phyloP scores from a whole-genome alignment of 2,797 vertebrate genomes.

The Heliangelus exortis region DNA sequence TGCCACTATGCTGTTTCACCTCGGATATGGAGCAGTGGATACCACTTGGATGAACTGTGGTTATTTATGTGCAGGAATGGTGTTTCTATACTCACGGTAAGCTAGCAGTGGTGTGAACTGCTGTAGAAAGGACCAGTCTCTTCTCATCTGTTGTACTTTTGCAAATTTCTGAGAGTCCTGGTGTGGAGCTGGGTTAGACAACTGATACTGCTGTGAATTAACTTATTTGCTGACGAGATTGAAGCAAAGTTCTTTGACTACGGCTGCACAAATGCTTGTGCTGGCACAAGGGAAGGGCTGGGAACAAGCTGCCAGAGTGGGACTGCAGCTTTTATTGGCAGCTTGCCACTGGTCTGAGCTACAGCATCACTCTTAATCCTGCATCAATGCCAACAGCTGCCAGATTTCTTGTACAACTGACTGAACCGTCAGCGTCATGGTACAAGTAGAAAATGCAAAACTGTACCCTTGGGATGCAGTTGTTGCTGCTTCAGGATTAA shows the following conservation, averaged over 20 bases:
- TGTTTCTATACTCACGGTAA: background rate
- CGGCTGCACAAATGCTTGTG: background rate
- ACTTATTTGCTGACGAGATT: background rate
- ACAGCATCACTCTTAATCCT: background rate
- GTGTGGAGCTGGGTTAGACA: background rate
- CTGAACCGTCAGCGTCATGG: background rate
- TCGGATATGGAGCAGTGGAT: background rate
- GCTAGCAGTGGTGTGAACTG: background rate
- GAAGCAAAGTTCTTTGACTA: background rate
- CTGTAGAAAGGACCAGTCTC: background rate
- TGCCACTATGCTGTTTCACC: background rate
- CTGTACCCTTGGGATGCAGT: background rate
- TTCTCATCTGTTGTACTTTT: background rate
- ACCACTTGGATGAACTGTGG: background rate
- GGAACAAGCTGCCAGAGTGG: background rate
- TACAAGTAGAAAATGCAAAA: background rate
- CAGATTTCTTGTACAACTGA: background rate
- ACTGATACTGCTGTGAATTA: background rate
- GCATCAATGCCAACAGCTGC: background rate
- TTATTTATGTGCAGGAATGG: background rate
- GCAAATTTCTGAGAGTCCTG: background rate
- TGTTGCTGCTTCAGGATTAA: background rate
- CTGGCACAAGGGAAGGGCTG: background rate
- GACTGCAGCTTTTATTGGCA: background rate
- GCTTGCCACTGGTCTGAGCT: background rate